phyloP scores from a whole-genome alignment of 2,888 invertebrate species.

The Atethmia centrago region DNA sequence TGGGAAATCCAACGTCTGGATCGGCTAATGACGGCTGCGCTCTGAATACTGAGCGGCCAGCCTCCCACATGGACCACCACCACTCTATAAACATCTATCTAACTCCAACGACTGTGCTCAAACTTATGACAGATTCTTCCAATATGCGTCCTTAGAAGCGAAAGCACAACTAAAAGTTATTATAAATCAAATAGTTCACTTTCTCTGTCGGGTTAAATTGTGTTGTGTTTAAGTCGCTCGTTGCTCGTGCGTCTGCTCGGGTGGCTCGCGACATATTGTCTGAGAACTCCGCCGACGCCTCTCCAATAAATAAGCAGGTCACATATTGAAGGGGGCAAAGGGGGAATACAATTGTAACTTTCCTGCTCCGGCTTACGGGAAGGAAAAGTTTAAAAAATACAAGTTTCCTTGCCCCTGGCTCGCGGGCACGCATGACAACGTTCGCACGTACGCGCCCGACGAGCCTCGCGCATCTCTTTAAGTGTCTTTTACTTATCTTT shows the following conservation, averaged over 20 bases:
- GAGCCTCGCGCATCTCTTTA: conserved; percentile 53
- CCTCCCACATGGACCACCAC: conserved; percentile 67
- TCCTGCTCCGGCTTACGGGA: conserved; percentile 85
- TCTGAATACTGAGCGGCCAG: conserved; percentile 84
- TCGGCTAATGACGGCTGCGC: conserved; percentile 86
- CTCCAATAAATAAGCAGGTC: conserved; percentile 90
- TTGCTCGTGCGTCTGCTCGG: conserved; percentile 81
- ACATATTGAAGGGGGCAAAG: conserved; percentile 89
- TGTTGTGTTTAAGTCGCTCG: conserved; percentile 85
- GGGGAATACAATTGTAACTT: conserved; percentile 90
- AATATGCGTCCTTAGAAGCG: conserved; percentile 47
- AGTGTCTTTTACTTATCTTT: conserved; percentile 48
- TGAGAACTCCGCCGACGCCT: conserved; percentile 88
- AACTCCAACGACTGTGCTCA: conserved; percentile 30
- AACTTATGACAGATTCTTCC: conserved; percentile 59
- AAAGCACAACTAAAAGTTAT: conserved; percentile 73
- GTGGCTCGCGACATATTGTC: conserved; percentile 89
- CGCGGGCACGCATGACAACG: conserved; percentile 76
- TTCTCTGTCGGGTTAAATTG: conserved; percentile 81
- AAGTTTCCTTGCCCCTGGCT: conserved; percentile 82
- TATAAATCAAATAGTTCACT: conserved; percentile 85
- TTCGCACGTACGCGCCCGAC: conserved; percentile 76
- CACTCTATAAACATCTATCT: conserved; percentile 56
- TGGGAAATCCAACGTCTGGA: conserved; percentile 86
- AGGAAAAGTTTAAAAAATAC: conserved; percentile 90